Base-by-base conservation (phyloP, 30 jellyfish, hydroid and myxozoan genomes). In the Pseudorhiza aurosa region DNA sequence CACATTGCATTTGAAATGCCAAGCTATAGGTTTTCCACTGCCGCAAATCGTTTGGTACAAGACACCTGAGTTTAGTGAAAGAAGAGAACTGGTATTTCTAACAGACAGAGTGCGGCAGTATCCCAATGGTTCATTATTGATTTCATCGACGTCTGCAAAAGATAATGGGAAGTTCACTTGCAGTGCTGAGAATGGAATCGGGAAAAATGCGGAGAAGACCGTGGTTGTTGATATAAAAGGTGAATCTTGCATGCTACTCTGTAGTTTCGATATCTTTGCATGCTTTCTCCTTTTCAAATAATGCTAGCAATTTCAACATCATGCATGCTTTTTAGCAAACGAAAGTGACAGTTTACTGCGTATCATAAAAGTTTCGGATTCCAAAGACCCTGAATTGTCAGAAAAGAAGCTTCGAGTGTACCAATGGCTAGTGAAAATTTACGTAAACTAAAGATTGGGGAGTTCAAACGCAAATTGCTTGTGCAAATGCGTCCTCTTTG, bases 41-140 rank as follows among this genome's bases (percentile, higher is more conserved):
- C 98, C 98, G 28, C 98, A 92, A 60, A 74, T 92, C 44, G 88
- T 89, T 4, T 92, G 98, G 98, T 85, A 72, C 78, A 85, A 85
- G 42, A 80, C 29, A 2, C 55, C 59, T 0, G 73, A 62, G 55
- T 47, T 18, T 43, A 53, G 68, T 37, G 68, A 32, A 17, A 46
- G 37, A 24, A 59, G 80, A 50, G 60, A 75, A 43, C 37, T 65
- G 67, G 50, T 92, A 9, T 43, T 17, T 9, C 68, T 92, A 75
- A 39, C 83, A 40, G 35, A 57, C 39, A 64, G 96, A 43, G 53
- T 92, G 18, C 37, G 53, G 32, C 98, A 92, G 44, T 42, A 78
- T 29, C 57, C 68, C 17, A 92, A 92, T 57, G 98, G 98, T 21
- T 45, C 98, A 0, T 81, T 92, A 50, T 36, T 53, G 12, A 64